Evolutionary conservation across 2,888 invertebrate species (phyloP).

Genomic region (Hirtodrosophila histrioides): DNA sequence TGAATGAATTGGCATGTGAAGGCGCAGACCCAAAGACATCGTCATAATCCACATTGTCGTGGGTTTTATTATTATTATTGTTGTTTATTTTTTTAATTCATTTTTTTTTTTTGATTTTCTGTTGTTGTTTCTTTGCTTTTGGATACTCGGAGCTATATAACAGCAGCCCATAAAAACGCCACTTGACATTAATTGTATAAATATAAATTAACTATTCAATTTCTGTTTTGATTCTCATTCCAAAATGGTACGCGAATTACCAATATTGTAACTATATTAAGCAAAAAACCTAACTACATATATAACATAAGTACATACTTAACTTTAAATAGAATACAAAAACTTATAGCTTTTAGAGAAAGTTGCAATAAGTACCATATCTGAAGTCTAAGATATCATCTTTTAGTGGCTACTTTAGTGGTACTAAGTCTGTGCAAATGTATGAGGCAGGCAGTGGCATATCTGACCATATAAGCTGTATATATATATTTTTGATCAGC

Average conservation of each 20-base stretch:
- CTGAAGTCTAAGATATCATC: too few relatives aligned
- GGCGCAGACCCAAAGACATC: constrained; percentile 17
- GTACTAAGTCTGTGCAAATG: too few relatives aligned
- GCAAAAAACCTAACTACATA: too few relatives aligned
- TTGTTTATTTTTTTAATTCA: constrained; percentile 6
- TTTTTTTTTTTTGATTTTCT: not conserved
- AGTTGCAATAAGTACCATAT: too few relatives aligned
- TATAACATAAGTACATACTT: too few relatives aligned
- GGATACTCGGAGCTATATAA: constrained; percentile 1
- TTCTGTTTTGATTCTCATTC: constrained; percentile 15
- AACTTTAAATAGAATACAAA: too few relatives aligned
- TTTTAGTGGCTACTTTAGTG: too few relatives aligned
- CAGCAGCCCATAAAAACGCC: constrained; percentile 27
- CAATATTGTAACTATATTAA: constrained; percentile 8
- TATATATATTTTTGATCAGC: too few relatives aligned
- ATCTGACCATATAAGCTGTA: too few relatives aligned
- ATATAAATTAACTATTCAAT: constrained; percentile 31
- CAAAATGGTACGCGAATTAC: constrained; percentile 1
- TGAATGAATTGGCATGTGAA: constrained; percentile 52
- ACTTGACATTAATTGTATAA: constrained; percentile 43
- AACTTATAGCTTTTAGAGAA: too few relatives aligned
- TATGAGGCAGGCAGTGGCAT: too few relatives aligned
- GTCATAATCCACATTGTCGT: constrained; percentile 26
- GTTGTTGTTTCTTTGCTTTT: too few relatives aligned
- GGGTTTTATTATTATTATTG: constrained; percentile 16